Base-by-base conservation (phyloP, 2,888 invertebrate species). In the Cinara cedri region DNA sequence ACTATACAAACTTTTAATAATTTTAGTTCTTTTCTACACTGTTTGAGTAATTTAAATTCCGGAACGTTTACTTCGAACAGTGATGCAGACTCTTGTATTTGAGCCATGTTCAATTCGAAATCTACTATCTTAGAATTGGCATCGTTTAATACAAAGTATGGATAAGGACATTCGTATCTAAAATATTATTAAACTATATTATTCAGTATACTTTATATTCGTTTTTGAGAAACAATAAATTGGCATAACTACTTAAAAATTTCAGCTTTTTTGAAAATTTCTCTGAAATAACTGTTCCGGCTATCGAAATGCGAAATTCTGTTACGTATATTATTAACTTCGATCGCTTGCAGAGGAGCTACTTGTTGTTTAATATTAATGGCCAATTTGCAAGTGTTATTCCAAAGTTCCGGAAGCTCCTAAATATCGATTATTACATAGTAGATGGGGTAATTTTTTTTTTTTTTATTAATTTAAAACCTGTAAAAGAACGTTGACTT, bases 401-500 rank as follows among this genome's bases (percentile, higher is more conserved):
- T 92, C 98, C 98, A 98, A 86, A 96, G 95, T 85, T 97, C 97
- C 14, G 98, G 98, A 76, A 98, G 86, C 86, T 97, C 97, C 90
- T 95, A 88, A 26, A 85, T 26, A 62, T 26, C n/a, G 3, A 21
- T 62, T 65, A 76, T 46, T 57, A 26, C 16, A 16, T 51, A 4
- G n/a, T 21, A 65, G 55, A n/a, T n/a, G n/a, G n/a, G n/a, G 21
- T 10, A 62, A 16, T 44, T 19, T 54, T 14, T 11, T 24, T 42
- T 46, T 11, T 42, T 34, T 57, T 24, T 14, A 63, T 60, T 49
- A 0, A 16, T 34, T 44, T 11, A 1, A 83, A 83, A 91, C 91
- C 88, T 93, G 92, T 62, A 98, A 87, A 82, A 96, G 89, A 8
- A 95, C 93, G 85, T 97, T 96, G 0, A 97, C 95, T 87, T 96